These are phyloP conservation scores for Xanthorhoe spadicearia DNA, from an alignment of 2,888 invertebrate genomes.

Conservation along the genomic window DNA sequence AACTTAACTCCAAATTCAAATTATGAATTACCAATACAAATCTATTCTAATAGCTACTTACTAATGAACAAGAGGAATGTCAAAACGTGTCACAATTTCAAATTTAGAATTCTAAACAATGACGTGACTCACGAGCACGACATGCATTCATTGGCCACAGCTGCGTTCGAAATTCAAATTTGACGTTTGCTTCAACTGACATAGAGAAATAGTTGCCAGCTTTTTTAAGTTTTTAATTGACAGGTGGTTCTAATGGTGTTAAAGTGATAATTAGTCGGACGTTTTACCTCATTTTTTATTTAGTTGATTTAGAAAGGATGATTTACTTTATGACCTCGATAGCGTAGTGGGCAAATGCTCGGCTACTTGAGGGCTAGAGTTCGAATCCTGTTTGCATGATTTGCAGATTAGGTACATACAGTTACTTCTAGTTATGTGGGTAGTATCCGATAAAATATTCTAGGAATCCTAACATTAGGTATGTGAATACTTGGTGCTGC, in stretches of 20 bases:
- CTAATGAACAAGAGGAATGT: constrained; percentile 46
- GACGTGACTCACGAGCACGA: constrained; percentile 34
- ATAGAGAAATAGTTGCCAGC: constrained; percentile 57
- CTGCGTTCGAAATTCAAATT: constrained; percentile 64
- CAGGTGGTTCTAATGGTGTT: constrained; percentile 43
- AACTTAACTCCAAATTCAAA: constrained; percentile 27
- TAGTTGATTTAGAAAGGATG: not conserved
- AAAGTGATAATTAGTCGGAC: constrained; percentile 23
- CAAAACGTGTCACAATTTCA: constrained; percentile 49
- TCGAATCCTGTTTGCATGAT: too few species aligned
- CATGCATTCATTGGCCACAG: constrained; percentile 31
- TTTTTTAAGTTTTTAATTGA: constrained; percentile 49
- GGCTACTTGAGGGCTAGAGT: too few species aligned
- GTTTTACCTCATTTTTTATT: not conserved
- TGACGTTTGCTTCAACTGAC: constrained; percentile 58
- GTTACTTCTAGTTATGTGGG: too few species aligned
- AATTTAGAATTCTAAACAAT: constrained; percentile 38
- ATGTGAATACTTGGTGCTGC: too few species aligned
- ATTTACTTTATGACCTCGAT: not conserved
- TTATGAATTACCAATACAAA: constrained; percentile 31
- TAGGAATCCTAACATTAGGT: too few species aligned
- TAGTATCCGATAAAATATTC: too few species aligned
- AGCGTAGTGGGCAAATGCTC: not conserved
- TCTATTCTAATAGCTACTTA: constrained; percentile 14
- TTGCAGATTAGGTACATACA: too few species aligned